A percentile compares a stretch with the other conserved stretches of the same genome.
phyloP scores from a whole-genome alignment of 2,797 vertebrate species.

The Sebastes glaucus region DNA sequence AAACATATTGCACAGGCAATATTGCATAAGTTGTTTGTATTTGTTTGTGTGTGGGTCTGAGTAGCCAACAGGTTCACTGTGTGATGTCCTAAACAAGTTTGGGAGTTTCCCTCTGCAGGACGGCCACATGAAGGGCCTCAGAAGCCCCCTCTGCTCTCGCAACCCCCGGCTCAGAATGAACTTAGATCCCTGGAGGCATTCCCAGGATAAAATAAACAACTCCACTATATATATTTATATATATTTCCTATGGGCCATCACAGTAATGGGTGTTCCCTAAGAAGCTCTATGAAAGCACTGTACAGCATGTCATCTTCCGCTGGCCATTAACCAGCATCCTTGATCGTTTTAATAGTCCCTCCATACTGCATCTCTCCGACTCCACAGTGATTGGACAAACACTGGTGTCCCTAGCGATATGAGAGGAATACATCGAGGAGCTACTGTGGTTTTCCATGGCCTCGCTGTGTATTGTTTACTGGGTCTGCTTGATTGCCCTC shows the following conservation, averaged over 20 bases:
- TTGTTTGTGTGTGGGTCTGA: not conserved
- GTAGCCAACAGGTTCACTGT: not conserved
- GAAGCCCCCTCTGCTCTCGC: constrained; percentile 14
- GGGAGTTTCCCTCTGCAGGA: constrained; percentile 39
- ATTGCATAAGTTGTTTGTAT: not conserved
- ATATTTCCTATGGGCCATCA: constrained; percentile 45
- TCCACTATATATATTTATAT: constrained; percentile 32
- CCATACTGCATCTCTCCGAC: constrained; percentile 55
- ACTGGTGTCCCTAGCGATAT: constrained; percentile 66
- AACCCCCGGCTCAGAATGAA: constrained; percentile 48
- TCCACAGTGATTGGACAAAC: constrained; percentile 69
- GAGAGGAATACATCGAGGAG: constrained; percentile 73
- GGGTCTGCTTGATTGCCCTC: constrained; percentile 80
- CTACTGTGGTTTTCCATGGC: constrained; percentile 73
- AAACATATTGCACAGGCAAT: no score
- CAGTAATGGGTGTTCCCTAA: constrained; percentile 57
- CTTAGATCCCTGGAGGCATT: constrained; percentile 54
- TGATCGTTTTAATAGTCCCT: constrained; percentile 76
- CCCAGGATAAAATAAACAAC: constrained; percentile 66
- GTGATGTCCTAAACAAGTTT: constrained; percentile 45
- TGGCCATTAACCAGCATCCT: constrained; percentile 69
- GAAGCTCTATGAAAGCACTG: constrained; percentile 58
- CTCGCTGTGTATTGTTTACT: constrained; percentile 76
- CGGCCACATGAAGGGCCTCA: constrained; percentile 55
- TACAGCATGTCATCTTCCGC: constrained; percentile 59